phyloP scores from a whole-genome alignment of 2,888 invertebrate genomes.

The Stenodera caucasica region DNA sequence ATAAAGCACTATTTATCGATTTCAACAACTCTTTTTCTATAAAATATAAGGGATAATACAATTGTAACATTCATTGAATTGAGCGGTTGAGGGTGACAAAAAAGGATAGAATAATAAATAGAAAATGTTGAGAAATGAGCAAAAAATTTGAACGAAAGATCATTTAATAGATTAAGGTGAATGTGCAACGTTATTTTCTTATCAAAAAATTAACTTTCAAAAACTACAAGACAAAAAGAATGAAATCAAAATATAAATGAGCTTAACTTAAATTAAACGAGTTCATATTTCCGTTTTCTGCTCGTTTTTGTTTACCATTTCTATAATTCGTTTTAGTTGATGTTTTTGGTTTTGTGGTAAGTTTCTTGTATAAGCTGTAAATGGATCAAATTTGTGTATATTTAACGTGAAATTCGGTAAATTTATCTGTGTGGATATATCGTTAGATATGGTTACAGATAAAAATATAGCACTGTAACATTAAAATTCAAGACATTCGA shows the following conservation, averaged over 20 bases:
- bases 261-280: neutral
- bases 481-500: constrained; percentile 40
- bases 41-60: constrained; percentile 7
- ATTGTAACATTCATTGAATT: neutral
- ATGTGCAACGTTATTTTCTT: constrained; percentile 14
- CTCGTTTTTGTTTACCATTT: neutral
- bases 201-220: constrained; percentile 21
- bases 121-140: neutral
- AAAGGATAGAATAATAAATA: neutral
- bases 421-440: constrained; percentile 21
- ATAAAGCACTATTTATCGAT: constrained; percentile 18
- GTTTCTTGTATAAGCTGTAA: neutral
- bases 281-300: neutral
- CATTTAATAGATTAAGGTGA: constrained; percentile 16
- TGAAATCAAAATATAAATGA: constrained; percentile 22
- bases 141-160: constrained; percentile 5
- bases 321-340: neutral
- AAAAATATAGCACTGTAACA: constrained; percentile 31
- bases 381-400: neutral
- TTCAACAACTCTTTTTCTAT: constrained; percentile 16
- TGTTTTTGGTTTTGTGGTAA: neutral
- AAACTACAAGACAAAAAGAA: constrained; percentile 23
- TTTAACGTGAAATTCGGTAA: constrained; percentile 14
- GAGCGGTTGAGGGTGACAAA: neutral
- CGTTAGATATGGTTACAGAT: constrained; percentile 29